A percentile compares a stretch with the other conserved stretches of the same genome.
These are phyloP conservation scores for Yoshiicerus persimilis DNA, from an alignment of 1,140 invertebrate species.

Conservation along the genomic window DNA sequence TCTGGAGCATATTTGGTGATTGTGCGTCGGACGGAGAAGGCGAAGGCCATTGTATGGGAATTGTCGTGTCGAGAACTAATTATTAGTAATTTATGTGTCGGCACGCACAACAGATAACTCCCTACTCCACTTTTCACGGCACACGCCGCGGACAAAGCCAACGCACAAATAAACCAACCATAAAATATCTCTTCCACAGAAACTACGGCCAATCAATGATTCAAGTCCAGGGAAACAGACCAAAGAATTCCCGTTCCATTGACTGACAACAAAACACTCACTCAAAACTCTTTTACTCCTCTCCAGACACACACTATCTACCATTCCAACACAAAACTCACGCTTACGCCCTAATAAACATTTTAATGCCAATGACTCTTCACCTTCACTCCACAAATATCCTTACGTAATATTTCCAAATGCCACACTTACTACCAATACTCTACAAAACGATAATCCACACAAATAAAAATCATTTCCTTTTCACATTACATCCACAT, in stretches of 20 bases:
- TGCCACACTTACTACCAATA: too few species aligned
- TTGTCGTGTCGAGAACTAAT: conserved; percentile 10
- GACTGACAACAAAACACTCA: neutral
- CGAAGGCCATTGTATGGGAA: neutral
- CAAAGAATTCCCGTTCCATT: neutral
- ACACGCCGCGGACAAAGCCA: neutral
- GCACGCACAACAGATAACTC: neutral
- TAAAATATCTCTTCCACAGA: neutral
- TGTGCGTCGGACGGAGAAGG: neutral
- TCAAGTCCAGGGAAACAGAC: neutral
- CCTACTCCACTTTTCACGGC: neutral
- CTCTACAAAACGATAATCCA: too few species aligned
- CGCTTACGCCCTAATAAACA: too few species aligned
- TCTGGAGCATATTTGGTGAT: neutral
- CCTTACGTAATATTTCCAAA: too few species aligned
- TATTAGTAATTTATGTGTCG: conserved; percentile 12
- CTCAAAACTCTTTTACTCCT: too few species aligned
- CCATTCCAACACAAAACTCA: too few species aligned
- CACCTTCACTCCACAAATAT: too few species aligned
- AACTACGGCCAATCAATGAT: neutral
- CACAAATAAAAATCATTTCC: too few species aligned
- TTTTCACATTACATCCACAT: too few species aligned
- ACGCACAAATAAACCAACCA: neutral
- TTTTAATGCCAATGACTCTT: too few species aligned
- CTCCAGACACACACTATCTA: too few species aligned